Conservation (phyloP, 2,888 invertebrate species). For the Bombyx huttoni region DNA sequence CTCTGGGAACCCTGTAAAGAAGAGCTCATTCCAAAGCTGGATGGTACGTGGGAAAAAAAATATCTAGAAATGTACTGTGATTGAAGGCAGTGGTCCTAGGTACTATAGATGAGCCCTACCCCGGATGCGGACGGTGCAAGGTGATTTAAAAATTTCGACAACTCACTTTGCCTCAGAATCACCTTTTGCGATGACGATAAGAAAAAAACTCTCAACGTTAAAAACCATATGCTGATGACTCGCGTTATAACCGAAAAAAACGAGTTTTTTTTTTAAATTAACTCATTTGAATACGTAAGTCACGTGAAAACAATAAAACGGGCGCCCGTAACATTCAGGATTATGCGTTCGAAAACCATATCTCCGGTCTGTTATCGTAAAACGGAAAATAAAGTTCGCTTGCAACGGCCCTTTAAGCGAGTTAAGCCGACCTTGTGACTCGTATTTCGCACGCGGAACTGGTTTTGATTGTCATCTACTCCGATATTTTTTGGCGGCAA, state of each 20-base stretch:
- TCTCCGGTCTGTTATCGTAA: slow-evolving; percentile 1
- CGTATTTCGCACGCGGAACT: background rate
- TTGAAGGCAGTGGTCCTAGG: too few relatives aligned
- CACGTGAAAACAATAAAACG: slow-evolving; percentile 12
- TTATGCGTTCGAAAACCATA: slow-evolving; percentile 2
- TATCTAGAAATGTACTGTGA: too few relatives aligned
- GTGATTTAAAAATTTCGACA: too few relatives aligned
- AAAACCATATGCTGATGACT: background rate
- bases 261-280: background rate
- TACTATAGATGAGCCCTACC: too few relatives aligned
- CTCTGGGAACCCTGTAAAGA: too few relatives aligned
- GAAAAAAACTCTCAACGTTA: background rate
- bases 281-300: slow-evolving; percentile 8
- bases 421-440: background rate
- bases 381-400: background rate
- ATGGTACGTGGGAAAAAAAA: too few relatives aligned
- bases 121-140: too few relatives aligned
- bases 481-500: background rate
- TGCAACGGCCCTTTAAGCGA: background rate
- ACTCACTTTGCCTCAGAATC: too few relatives aligned
- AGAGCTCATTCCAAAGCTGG: too few relatives aligned
- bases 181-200: too few relatives aligned
- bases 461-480: background rate
- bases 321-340: slow-evolving; percentile 4
- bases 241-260: background rate